Evolutionary conservation across 2,113 vertebrate genomes (phyloP).

Genomic region (Scomber japonicus): DNA sequence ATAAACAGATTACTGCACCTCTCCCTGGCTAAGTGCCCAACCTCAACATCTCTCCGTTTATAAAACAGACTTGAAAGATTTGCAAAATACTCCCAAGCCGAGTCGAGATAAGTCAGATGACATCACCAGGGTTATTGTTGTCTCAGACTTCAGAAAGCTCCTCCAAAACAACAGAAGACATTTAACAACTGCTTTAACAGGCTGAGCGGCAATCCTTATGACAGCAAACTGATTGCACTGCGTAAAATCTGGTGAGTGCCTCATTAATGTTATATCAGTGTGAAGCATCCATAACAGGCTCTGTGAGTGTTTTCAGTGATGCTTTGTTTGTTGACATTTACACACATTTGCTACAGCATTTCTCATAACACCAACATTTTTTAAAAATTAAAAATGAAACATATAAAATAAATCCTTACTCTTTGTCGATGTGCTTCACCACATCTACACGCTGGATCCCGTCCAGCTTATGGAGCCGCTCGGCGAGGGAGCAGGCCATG

Average conservation of each 20-base stretch:
- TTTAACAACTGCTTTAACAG: background rate
- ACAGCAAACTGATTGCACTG: background rate
- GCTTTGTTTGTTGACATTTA: background rate
- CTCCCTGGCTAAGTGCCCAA: too few species aligned
- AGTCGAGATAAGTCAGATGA: too few species aligned
- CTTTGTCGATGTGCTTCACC: constrained; percentile 86
- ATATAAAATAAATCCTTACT: constrained; percentile 75
- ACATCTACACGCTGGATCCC: constrained; percentile 81
- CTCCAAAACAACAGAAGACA: background rate
- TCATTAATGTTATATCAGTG: background rate
- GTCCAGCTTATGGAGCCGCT: constrained; percentile 80
- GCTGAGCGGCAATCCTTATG: background rate
- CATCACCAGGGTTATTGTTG: too few species aligned
- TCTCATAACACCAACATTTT: too few species aligned
- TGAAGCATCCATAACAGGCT: background rate
- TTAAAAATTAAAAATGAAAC: background rate
- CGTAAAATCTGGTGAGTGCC: too few species aligned
- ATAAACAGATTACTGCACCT: too few species aligned
- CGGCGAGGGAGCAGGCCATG: constrained; percentile 76
- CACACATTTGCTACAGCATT: background rate
- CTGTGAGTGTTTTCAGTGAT: background rate
- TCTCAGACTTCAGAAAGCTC: too few species aligned
- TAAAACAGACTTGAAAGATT: too few species aligned
- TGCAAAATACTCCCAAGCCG: too few species aligned
- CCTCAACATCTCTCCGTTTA: too few species aligned